Evolutionary conservation across 2,797 vertebrate genomes (phyloP), one percentile per base, ranked within the genome.

Genomic region (Clamator glandarius): DNA sequence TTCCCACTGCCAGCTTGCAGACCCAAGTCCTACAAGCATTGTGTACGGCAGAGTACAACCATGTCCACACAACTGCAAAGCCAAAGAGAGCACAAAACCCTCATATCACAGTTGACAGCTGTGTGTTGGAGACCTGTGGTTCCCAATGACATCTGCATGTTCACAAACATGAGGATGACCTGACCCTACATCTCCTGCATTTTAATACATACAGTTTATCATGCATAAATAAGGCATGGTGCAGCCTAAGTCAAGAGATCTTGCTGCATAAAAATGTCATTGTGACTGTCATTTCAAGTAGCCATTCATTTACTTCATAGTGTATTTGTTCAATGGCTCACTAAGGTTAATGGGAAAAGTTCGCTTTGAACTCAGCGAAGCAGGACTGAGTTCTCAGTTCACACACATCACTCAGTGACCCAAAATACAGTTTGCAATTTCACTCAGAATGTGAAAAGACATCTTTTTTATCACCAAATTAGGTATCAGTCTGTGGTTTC

Each of bases 1-100:
- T 50, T 25, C 17, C 51, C 2, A 5, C 6, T 29, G n/a, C 42
- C 20, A 62, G 58, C 41, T 54, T 69, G 67, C 26, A 68, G 3
- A 36, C 8, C 48, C 82, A 89, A 72, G 46, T 39, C 36, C 51
- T 46, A 51, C 20, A 44, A 44, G 20, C 15, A 35, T 46, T 88
- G 29, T 52, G 8, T 28, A 73, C 2, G 15, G 50, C 5, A 66
- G 11, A 64, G 25, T 14, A 67, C 20, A 35, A 18, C 13, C 35
- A 63, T 20, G 46, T 83, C 66, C 59, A 42, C 0, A 0, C 51
- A 78, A 58, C 29, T 12, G 11, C 0, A 0, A 80, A 16, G 28
- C 26, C 84, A 24, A 80, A 50, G n/a, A 57, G 29, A 57, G 31
- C 35, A 68, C 42, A 66, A 29, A 86, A 25, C 7, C 58, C 7